Percentiles rank a stretch among this genome's conserved stretches.
Evolutionary conservation across 2,797 vertebrate genomes (phyloP).

Genomic region (Enteromius treurensis): DNA sequence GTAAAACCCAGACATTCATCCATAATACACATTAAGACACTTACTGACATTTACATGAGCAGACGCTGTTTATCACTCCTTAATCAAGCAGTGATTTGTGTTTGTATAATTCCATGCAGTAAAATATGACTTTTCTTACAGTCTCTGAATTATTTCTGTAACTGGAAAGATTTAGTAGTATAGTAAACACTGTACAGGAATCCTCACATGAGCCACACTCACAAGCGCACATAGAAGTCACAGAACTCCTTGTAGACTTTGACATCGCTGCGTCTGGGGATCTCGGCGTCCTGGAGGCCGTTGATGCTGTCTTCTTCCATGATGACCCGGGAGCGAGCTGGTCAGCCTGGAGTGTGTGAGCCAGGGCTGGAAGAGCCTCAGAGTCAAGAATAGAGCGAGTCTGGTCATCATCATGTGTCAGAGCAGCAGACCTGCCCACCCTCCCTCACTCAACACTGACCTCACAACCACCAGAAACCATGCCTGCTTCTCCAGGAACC

Average conservation of each 20-base stretch:
- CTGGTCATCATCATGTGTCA: too few relatives aligned
- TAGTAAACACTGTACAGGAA: background rate
- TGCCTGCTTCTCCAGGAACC: too few relatives aligned
- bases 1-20: too few relatives aligned
- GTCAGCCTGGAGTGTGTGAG: background rate
- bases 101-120: background rate
- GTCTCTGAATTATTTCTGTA: background rate
- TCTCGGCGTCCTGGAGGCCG: constrained; percentile 72
- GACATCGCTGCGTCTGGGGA: constrained; percentile 89
- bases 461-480: too few relatives aligned
- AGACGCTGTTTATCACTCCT: background rate
- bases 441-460: too few relatives aligned
- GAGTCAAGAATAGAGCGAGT: too few relatives aligned
- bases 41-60: too few relatives aligned
- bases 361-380: too few relatives aligned
- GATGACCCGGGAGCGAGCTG: background rate
- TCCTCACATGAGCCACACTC: constrained; percentile 76
- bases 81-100: background rate
- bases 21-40: too few relatives aligned
- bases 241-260: constrained; percentile 99
- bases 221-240: constrained; percentile 97
- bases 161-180: background rate
- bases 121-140: too few relatives aligned
- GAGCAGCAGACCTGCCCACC: too few relatives aligned
- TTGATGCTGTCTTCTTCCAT: constrained; percentile 79